Conservation (phyloP, 2,797 vertebrate genomes). For the Prionace glauca region DNA sequence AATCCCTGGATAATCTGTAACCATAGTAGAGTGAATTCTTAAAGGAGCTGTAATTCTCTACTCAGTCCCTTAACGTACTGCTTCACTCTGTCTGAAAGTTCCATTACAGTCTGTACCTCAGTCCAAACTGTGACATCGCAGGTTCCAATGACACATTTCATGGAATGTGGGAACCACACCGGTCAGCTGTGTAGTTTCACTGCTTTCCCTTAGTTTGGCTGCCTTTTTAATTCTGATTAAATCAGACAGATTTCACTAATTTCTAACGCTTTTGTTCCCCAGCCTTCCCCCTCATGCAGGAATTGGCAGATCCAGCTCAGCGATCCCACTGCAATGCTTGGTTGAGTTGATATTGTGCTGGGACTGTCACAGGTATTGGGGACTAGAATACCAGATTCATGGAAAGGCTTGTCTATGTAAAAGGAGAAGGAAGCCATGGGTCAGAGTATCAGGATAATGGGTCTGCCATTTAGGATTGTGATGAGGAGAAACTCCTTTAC, state of each 20-base stretch:
- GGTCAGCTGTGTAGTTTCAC: neutral
- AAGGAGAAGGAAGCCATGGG: neutral
- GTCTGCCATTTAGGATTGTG: neutral
- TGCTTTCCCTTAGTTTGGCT: neutral
- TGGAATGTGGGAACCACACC: neutral
- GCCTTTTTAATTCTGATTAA: neutral
- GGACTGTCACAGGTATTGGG: neutral
- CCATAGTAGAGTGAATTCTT: neutral
- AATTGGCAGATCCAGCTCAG: neutral
- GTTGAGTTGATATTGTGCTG: neutral
- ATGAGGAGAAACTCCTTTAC: neutral
- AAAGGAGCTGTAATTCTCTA: neutral
- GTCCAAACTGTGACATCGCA: neutral
- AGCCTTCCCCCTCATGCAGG: neutral
- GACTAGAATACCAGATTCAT: neutral
- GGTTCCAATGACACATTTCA: neutral
- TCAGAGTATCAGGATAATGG: neutral
- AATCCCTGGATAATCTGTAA: neutral
- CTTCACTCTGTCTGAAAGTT: neutral
- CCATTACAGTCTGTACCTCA: neutral
- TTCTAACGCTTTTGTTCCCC: neutral
- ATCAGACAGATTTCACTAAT: neutral
- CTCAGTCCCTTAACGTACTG: neutral
- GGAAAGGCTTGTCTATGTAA: neutral
- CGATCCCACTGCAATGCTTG: neutral